Evolutionary conservation across 2,888 invertebrate genomes (phyloP).

Genomic region (Tinea semifulvella): DNA sequence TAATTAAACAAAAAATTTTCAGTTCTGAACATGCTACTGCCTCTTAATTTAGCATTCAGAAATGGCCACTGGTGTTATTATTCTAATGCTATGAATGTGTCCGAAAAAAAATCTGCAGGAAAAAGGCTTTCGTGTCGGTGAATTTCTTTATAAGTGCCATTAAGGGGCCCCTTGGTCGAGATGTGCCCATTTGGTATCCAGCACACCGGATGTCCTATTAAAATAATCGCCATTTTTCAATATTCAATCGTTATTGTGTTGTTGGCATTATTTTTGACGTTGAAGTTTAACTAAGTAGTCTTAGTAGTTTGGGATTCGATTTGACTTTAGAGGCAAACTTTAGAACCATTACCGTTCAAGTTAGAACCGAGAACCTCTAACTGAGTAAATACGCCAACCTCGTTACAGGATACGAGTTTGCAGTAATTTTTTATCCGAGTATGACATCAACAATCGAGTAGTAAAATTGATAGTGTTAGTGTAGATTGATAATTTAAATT

Average conservation of each 20-base stretch:
- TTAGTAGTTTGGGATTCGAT: slow-evolving; percentile 46
- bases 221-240: slow-evolving; percentile 59
- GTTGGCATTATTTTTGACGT: slow-evolving; percentile 30
- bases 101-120: slow-evolving; percentile 14
- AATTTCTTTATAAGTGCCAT: slow-evolving; percentile 25
- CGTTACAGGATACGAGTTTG: too few relatives aligned
- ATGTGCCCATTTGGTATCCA: slow-evolving; percentile 24
- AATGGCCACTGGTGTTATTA: slow-evolving; percentile 40
- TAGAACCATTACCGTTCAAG: too few relatives aligned
- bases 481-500: too few relatives aligned
- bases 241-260: slow-evolving; percentile 46
- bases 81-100: slow-evolving; percentile 35
- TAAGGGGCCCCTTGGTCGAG: slow-evolving; percentile 27
- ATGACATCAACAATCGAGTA: too few relatives aligned
- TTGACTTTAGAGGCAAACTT: too few relatives aligned
- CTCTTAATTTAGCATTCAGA: slow-evolving; percentile 21
- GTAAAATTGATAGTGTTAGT: too few relatives aligned
- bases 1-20: too few relatives aligned
- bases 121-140: slow-evolving; percentile 15
- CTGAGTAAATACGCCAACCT: too few relatives aligned
- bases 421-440: too few relatives aligned
- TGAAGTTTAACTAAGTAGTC: slow-evolving; percentile 16
- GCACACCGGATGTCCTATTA: slow-evolving; percentile 56
- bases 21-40: too few relatives aligned
- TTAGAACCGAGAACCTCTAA: too few relatives aligned